phyloP scores from a whole-genome alignment of 2,797 vertebrate genomes.

The Amblyraja radiata region DNA sequence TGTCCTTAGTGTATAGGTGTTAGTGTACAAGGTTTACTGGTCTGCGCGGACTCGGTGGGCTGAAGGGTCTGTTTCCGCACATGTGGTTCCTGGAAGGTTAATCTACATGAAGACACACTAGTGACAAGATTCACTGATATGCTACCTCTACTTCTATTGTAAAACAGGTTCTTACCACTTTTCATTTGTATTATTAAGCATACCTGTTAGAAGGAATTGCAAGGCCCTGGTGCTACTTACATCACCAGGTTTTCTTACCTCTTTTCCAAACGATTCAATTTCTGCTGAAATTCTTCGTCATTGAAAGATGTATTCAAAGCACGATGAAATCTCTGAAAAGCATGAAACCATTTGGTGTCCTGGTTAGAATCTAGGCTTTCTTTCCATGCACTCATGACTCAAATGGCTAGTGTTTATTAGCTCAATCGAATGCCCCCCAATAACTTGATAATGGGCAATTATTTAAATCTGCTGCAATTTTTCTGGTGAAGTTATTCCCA shows the following conservation, averaged over 20 bases:
- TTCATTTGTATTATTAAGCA: not conserved
- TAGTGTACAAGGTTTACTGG: too few relatives aligned
- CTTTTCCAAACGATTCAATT: slow-evolving; percentile 73
- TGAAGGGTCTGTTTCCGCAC: too few relatives aligned
- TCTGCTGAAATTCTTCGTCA: slow-evolving; percentile 75
- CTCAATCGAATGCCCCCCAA: too few relatives aligned
- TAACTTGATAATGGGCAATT: too few relatives aligned
- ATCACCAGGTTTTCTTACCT: slow-evolving; percentile 63
- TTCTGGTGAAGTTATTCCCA: too few relatives aligned
- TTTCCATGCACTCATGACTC: not conserved
- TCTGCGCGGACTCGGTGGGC: too few relatives aligned
- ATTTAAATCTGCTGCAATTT: not conserved
- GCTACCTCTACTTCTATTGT: not conserved
- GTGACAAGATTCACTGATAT: not conserved
- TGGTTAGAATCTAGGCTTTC: not conserved
- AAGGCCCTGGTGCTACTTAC: not conserved
- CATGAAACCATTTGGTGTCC: slow-evolving; percentile 44
- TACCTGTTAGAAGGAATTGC: not conserved
- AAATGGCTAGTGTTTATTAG: not conserved
- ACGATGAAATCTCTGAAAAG: slow-evolving; percentile 79
- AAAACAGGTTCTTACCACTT: not conserved
- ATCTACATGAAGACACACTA: not conserved
- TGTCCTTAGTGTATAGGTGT: too few relatives aligned
- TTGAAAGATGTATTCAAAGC: slow-evolving; percentile 83
- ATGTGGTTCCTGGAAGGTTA: too few relatives aligned